These are phyloP conservation scores for Drosophila crucigera DNA, from an alignment of 2,888 invertebrate species.

Conservation along the genomic window DNA sequence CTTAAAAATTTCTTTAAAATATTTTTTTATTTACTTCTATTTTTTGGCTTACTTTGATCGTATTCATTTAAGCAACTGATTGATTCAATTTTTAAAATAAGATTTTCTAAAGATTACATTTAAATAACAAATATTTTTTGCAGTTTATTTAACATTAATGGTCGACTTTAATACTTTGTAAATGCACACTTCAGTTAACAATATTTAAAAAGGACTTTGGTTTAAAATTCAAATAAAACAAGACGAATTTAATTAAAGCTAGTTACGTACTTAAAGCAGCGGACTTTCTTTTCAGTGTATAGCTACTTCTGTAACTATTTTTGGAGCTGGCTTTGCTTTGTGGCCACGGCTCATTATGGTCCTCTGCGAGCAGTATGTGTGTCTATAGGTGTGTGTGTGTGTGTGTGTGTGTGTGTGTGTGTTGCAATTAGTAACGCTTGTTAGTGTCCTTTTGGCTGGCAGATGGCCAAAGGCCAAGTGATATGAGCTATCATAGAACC, in stretches of 20 bases:
- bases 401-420: conserved; percentile 19
- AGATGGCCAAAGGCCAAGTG: conserved; percentile 71
- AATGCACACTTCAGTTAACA: not conserved
- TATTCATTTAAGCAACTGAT: not conserved
- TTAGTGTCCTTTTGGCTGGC: conserved; percentile 68
- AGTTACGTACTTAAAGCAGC: not conserved
- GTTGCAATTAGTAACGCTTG: conserved; percentile 76
- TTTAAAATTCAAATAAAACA: not conserved
- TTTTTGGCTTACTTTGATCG: accelerated
- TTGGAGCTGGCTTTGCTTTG: conserved; percentile 72
- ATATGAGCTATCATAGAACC: conserved; percentile 72
- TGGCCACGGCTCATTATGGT: conserved; percentile 77
- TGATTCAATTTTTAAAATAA: not conserved
- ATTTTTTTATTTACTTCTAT: not conserved
- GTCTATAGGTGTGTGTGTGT: conserved; percentile 19
- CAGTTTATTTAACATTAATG: not conserved
- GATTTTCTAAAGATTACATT: not conserved
- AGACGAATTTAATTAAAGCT: not conserved
- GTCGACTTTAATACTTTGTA: not conserved
- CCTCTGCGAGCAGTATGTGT: conserved; percentile 16
- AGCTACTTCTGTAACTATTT: conserved; percentile 29
- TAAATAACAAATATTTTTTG: not conserved
- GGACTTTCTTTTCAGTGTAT: not conserved
- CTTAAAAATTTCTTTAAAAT: not conserved
- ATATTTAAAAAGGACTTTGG: not conserved